phyloP scores from a whole-genome alignment of 1,140 invertebrate species.

The Mycetomoellerius zeteki region DNA sequence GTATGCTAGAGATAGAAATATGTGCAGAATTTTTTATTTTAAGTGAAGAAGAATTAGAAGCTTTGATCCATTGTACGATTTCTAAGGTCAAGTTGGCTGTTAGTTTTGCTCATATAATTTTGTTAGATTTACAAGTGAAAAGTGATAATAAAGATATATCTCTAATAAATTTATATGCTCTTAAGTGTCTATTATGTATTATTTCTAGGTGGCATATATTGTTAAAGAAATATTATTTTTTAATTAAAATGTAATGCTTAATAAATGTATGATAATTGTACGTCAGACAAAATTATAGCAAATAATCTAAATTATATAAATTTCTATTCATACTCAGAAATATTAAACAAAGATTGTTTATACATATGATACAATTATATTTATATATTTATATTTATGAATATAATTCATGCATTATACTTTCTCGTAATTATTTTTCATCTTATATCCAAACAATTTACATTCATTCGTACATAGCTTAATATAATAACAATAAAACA shows the following conservation, averaged over 20 bases:
- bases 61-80: not conserved
- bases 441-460: not conserved
- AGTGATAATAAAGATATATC: not conserved
- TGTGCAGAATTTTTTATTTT: not conserved
- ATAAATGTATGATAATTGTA: not conserved
- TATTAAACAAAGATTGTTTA: not conserved
- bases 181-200: not conserved
- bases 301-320: not conserved
- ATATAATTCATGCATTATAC: slow-evolving; percentile 20
- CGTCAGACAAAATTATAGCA: not conserved
- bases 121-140: not conserved
- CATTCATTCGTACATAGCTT: not conserved
- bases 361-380: not conserved
- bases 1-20: not conserved
- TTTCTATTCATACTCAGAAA: not conserved
- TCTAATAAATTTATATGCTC: not conserved
- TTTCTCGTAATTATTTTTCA: slow-evolving; percentile 4
- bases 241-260: not conserved
- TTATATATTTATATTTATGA: not conserved
- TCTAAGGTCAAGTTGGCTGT: not conserved
- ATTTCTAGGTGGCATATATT: slow-evolving; percentile 41
- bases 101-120: not conserved
- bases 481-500: slow-evolving; percentile 41
- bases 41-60: not conserved
- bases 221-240: not conserved